Evolutionary conservation across 2,888 invertebrate species (phyloP).

Genomic region (Nomada fabriciana): DNA sequence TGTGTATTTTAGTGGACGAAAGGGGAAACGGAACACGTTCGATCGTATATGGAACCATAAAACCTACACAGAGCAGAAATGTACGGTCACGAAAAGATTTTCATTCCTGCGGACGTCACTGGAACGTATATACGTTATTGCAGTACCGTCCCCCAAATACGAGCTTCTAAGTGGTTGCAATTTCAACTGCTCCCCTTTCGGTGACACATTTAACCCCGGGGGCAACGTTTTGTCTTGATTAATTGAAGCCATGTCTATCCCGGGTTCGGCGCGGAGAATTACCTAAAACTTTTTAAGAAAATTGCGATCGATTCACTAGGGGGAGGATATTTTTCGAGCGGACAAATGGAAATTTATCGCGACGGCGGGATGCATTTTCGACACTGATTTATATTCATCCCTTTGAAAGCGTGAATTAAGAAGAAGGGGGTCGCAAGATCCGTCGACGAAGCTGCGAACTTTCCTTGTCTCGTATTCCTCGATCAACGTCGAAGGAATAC

Average conservation of each 20-base stretch:
- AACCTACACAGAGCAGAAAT: neutral
- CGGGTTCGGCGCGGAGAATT: neutral
- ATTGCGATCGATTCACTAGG: neutral
- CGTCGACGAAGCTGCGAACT: too few relatives aligned
- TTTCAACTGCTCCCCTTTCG: neutral
- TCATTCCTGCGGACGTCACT: conserved; percentile 19
- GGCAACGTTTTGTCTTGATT: conserved; percentile 1
- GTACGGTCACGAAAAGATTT: conserved; percentile 10
- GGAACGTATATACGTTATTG: neutral
- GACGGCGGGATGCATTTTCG: conserved; percentile 15
- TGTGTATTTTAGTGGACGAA: neutral
- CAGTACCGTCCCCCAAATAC: neutral
- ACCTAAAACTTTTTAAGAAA: neutral
- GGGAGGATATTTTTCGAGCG: conserved; percentile 23
- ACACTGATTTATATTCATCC: conserved; percentile 35
- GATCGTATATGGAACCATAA: neutral
- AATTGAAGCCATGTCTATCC: neutral
- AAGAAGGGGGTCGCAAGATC: neutral
- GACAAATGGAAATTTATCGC: conserved; percentile 52
- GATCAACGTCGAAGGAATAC: neutral
- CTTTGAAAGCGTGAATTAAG: conserved; percentile 27
- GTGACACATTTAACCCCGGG: conserved; percentile 8
- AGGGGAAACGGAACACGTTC: conserved; percentile 2
- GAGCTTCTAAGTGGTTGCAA: neutral
- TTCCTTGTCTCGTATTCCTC: neutral